Evolutionary conservation across 1,140 invertebrate species (phyloP), one percentile per base, ranked within the genome.

Genomic region (Phenacoccus solenopsis): DNA sequence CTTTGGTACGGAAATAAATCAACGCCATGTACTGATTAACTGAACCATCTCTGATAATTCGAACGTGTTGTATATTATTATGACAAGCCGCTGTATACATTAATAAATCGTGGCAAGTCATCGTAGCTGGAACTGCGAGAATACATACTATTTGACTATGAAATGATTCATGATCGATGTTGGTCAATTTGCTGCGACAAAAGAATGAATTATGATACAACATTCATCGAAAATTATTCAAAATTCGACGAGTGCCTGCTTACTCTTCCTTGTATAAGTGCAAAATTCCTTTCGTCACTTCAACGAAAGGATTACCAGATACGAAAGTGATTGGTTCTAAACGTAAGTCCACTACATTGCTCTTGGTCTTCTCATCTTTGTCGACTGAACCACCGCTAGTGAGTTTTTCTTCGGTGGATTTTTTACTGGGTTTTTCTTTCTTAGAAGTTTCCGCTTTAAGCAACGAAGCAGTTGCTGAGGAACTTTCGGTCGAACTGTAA

Each of bases 11-110:
- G 75, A 91, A 93, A 79, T 94, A 96, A 21, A 98, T 80, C 3
- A 98, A 79, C 28, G 93, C 91, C 95, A 99, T 98, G 76, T 98
- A 99, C 76, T 97, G 94, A 81, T 98, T 98, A 3, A 94, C 94
- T 22, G 75, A 75, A 24, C 86, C 86, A 77, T 90, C 88, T 56
- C 93, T 83, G 35, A 99, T 87, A 64, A 99, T 94, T 73, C 94
- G 85, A 74, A 98, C 91, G 78, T 95, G 88, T 74, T 91, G 86
- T 68, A 98, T 93, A 74, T 92, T 88, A 71, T 87, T 82, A 77
- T 94, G 89, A 77, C 94, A 96, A 24, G 96, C 93, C 0, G 94
- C 93, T 64, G 93, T 90, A 78, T 98, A 99, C n/a, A 88, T 90
- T 25, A 98, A 80, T 20, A 99, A 81, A 79, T 99, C 96, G 76